Evolutionary conservation across 2,888 invertebrate species (phyloP).

Genomic region (Cephus pulcher): DNA sequence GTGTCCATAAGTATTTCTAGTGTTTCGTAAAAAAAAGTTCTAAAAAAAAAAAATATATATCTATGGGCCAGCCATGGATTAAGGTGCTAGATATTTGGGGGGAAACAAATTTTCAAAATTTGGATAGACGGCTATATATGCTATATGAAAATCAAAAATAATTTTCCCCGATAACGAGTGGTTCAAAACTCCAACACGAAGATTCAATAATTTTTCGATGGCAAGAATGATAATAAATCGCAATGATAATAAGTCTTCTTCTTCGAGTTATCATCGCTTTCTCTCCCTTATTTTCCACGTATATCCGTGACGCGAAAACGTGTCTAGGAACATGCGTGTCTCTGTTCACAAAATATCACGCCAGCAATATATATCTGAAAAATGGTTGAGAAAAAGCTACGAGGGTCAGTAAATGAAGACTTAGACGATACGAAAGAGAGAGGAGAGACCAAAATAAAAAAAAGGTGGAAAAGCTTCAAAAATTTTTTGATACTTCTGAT

Average conservation of each 20-base stretch:
- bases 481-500: slow-evolving; percentile 4
- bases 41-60: no score
- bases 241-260: slow-evolving; percentile 11
- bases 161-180: no score
- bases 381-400: slow-evolving; percentile 3
- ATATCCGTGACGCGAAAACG: neutral
- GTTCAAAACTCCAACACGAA: neutral
- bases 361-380: neutral
- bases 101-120: no score
- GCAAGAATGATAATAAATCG: slow-evolving; percentile 18
- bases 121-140: no score
- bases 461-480: slow-evolving; percentile 15
- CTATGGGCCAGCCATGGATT: no score
- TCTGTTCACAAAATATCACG: neutral
- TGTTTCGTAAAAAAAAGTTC: no score
- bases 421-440: no score
- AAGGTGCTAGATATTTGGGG: no score
- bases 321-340: no score
- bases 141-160: no score
- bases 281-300: neutral
- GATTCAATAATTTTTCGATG: neutral
- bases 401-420: neutral
- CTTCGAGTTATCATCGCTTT: slow-evolving; percentile 7
- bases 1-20: no score
- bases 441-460: no score